These are phyloP conservation scores for Hipposideros armiger DNA, from an alignment of 2,113 vertebrate genomes.

Conservation along the genomic window DNA sequence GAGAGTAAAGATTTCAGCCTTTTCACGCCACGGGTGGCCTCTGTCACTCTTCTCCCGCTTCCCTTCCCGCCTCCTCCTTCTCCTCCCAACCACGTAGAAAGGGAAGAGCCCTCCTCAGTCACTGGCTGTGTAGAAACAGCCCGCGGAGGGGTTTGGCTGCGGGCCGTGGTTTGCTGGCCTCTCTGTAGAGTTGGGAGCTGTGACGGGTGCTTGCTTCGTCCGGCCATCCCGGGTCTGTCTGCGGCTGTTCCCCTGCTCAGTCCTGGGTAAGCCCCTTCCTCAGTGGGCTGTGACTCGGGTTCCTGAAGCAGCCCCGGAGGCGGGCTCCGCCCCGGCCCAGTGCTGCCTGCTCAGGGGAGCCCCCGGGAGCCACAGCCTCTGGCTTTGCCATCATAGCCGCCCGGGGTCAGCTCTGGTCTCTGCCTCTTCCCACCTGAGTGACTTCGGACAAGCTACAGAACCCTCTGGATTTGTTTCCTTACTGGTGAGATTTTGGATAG, in stretches of 20 bases:
- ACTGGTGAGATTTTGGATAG: accelerated
- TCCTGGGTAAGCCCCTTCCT: neutral
- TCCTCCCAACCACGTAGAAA: too few relatives aligned
- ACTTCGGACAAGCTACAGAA: neutral
- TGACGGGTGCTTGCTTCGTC: accelerated
- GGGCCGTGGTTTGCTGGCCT: neutral
- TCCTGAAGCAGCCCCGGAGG: neutral
- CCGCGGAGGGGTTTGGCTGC: accelerated
- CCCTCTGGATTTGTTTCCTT: neutral
- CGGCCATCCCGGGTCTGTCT: accelerated
- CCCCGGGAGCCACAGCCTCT: too few relatives aligned
- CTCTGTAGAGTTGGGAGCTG: neutral
- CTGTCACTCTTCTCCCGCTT: too few relatives aligned
- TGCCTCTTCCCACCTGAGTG: neutral
- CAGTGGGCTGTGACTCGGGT: neutral
- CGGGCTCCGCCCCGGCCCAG: neutral
- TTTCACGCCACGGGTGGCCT: too few relatives aligned
- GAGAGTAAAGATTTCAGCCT: too few relatives aligned
- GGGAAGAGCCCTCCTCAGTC: neutral
- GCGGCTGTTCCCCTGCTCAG: accelerated
- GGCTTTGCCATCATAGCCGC: neutral
- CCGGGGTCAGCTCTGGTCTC: neutral
- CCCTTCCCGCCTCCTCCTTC: too few relatives aligned
- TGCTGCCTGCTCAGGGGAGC: neutral
- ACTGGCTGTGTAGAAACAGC: neutral